Evolutionary conservation across 2,888 invertebrate species (phyloP).

Genomic region (Oxytorus armatus): DNA sequence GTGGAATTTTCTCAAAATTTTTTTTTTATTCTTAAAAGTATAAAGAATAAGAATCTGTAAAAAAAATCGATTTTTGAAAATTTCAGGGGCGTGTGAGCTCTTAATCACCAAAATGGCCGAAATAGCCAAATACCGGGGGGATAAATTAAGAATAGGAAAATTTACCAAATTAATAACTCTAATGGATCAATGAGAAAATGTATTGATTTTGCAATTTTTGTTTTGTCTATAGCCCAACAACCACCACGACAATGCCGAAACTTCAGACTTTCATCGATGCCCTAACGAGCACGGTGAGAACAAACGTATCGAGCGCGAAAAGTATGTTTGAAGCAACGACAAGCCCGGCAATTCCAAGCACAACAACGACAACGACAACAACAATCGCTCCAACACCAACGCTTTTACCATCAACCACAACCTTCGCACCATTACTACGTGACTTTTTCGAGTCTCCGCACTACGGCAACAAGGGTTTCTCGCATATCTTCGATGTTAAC

Average conservation of each 20-base stretch:
- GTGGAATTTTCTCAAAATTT: too few species aligned
- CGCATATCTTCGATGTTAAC: constrained; percentile 83
- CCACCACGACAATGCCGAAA: constrained; percentile 85
- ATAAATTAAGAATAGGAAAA: background rate
- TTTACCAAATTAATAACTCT: background rate
- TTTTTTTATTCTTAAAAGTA: too few species aligned
- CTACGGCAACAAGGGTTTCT: constrained; percentile 74
- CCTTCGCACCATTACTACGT: constrained; percentile 85
- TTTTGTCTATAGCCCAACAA: constrained; percentile 82
- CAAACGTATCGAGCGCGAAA: constrained; percentile 83
- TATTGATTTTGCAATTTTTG: background rate
- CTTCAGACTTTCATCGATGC: constrained; percentile 75
- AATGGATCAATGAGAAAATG: too few species aligned
- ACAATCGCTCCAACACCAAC: constrained; percentile 84
- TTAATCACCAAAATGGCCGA: too few species aligned
- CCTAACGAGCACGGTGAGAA: constrained; percentile 68
- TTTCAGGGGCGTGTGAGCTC: too few species aligned
- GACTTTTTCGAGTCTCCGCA: constrained; percentile 78
- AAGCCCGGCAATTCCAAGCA: constrained; percentile 82
- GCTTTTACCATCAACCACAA: constrained; percentile 85
- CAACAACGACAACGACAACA: constrained; percentile 84
- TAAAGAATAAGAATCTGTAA: too few species aligned
- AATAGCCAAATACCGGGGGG: too few species aligned
- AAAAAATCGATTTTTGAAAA: too few species aligned
- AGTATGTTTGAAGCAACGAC: constrained; percentile 83